phyloP scores from a whole-genome alignment of 2,113 vertebrate species.

The Lepus americanus region DNA sequence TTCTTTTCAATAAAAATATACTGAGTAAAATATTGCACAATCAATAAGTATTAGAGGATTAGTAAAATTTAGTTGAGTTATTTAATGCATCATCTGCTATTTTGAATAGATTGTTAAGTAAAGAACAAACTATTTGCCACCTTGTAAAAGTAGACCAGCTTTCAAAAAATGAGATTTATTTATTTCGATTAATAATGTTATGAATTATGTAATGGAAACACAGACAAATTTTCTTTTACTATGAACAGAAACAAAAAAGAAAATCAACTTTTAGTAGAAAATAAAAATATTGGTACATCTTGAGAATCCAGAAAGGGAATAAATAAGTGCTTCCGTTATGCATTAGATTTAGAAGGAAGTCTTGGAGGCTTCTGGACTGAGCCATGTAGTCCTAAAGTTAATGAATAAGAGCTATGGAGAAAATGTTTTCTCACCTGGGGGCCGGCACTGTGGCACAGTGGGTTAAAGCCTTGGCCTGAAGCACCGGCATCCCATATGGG shows the following conservation, averaged over 20 bases:
- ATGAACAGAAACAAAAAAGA: neutral
- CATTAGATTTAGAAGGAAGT: constrained; percentile 14
- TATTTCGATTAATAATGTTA: neutral
- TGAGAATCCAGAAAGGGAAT: neutral
- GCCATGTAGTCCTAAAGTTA: constrained; percentile 21
- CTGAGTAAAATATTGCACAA: neutral
- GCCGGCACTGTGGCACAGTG: no score
- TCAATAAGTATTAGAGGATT: neutral
- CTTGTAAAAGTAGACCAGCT: neutral
- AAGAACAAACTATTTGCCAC: neutral
- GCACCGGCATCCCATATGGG: no score
- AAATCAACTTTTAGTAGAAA: neutral
- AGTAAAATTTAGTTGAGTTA: neutral
- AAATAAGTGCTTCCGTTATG: constrained; percentile 4
- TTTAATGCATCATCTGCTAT: neutral
- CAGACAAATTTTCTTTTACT: neutral
- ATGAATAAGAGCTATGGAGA: neutral
- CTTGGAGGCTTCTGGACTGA: constrained; percentile 27
- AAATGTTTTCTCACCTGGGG: neutral
- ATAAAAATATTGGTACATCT: neutral
- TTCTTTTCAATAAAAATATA: neutral
- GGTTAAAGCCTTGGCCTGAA: no score
- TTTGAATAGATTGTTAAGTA: neutral
- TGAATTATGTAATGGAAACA: neutral
- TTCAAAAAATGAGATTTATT: neutral